Base-by-base conservation (phyloP, 2,888 invertebrate species). In the Parnassius mnemosyne region DNA sequence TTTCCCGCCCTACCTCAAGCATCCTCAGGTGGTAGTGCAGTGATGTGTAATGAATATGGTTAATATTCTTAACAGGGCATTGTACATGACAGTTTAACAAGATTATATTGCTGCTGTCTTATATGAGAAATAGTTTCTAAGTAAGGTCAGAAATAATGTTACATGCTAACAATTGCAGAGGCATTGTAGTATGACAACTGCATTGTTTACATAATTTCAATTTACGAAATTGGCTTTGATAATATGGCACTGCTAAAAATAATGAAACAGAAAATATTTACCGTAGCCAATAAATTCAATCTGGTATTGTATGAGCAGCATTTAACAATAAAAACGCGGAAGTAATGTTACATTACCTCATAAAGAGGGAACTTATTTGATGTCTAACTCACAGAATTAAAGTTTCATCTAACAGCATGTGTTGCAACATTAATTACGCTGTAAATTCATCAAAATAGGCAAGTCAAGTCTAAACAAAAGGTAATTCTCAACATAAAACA, bases 401-500 rank as follows among this genome's bases (percentile, higher is more conserved):
- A 34, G 34, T 34, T 34, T 34, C 7, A 12, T 13, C 7, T 13
- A 13, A 13, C 13, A 13, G 13, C 7, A 7, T 60, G 42, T 10
- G 13, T 54, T 53, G 13, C 57, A 16, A 54, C n/a, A 41, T 44
- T 13, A 25, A 50, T 50, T 47, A 52, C 25, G 25, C 53, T 13
- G 50, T 20, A 59, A 56, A 62, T 55, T 25, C 44, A 61, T 64
- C 53, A 61, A 66, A 62, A 72, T 68, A 66, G 46, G 52, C 57
- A 68, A 78, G 70, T 71, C 71, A 69, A 65, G 68, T 69, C 67
- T 78, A 84, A 85, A 88, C 87, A 89, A 88, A 87, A 88, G 85
- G 81, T 84, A 75, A 80, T 79, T 80, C 75, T 71, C 72, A 68
- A 71, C 67, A 66, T 64, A 69, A 80, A 83, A 82, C 77, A 81